These are phyloP conservation scores for Scortum barcoo DNA, from an alignment of 2,113 vertebrate genomes.

Conservation along the genomic window DNA sequence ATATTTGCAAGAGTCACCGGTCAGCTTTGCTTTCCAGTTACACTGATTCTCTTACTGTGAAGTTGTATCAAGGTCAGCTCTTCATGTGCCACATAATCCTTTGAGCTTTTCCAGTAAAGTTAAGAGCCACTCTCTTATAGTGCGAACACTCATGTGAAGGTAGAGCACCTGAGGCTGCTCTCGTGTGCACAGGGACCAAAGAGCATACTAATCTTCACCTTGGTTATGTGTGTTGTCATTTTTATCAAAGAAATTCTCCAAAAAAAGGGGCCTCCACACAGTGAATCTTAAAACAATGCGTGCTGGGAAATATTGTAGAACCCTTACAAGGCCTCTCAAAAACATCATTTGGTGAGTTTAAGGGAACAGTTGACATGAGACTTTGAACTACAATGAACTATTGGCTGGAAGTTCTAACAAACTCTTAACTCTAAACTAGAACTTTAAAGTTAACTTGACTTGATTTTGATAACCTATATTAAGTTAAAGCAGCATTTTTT, in stretches of 20 bases:
- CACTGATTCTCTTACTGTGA: slow-evolving; percentile 39
- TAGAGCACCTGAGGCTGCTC: slow-evolving; percentile 10
- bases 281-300: neutral
- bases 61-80: slow-evolving; percentile 51
- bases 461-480: neutral
- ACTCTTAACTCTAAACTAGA: neutral
- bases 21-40: slow-evolving; percentile 26
- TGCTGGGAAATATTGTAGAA: neutral
- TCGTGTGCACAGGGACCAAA: neutral
- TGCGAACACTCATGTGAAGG: neutral
- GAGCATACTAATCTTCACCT: slow-evolving; percentile 1
- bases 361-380: neutral
- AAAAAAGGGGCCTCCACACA: neutral
- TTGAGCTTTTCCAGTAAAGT: slow-evolving; percentile 28
- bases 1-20: neutral
- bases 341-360: neutral
- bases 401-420: neutral
- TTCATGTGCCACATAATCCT: slow-evolving; percentile 37
- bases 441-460: neutral
- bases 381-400: neutral
- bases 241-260: neutral
- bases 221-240: neutral
- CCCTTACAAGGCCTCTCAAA: neutral
- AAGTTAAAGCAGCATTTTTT: neutral
- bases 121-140: slow-evolving; percentile 19